These are phyloP conservation scores for Varecia variegata DNA, from an alignment of 2,797 vertebrate genomes.

Conservation along the genomic window DNA sequence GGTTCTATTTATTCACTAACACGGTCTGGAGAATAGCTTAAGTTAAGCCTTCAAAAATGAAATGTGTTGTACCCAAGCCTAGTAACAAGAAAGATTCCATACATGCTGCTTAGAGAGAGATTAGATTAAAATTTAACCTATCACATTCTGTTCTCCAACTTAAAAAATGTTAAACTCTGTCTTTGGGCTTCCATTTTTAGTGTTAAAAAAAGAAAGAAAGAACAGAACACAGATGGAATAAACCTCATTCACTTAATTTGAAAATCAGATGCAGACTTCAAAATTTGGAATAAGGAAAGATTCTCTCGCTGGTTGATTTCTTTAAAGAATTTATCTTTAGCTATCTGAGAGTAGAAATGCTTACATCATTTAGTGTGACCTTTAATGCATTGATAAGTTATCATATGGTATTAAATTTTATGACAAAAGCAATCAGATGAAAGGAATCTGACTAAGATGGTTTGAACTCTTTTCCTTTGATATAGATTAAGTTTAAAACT, in stretches of 20 bases:
- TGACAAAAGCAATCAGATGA: slow-evolving; percentile 63
- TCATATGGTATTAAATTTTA: slow-evolving; percentile 47
- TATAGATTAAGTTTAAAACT: slow-evolving; percentile 45
- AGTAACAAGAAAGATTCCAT: slow-evolving; percentile 19
- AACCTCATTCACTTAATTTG: slow-evolving; percentile 64
- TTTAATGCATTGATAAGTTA: slow-evolving; percentile 72
- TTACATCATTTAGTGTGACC: slow-evolving; percentile 67
- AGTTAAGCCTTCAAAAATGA: slow-evolving; percentile 48
- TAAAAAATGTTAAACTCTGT: slow-evolving; percentile 52
- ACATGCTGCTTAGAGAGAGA: slow-evolving; percentile 33
- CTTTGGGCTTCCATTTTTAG: slow-evolving; percentile 29
- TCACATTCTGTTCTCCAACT: slow-evolving; percentile 46
- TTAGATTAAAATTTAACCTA: slow-evolving; percentile 49
- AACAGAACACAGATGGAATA: slow-evolving; percentile 58
- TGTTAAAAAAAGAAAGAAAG: slow-evolving; percentile 57
- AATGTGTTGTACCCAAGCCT: slow-evolving; percentile 1
- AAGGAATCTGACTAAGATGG: slow-evolving; percentile 60
- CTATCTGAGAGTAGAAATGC: slow-evolving; percentile 55
- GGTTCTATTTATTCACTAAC: slow-evolving; percentile 41
- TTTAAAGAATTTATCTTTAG: slow-evolving; percentile 54
- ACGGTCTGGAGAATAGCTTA: not conserved
- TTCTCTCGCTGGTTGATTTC: slow-evolving; percentile 27
- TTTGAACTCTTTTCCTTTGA: slow-evolving; percentile 31
- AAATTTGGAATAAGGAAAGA: slow-evolving; percentile 59
- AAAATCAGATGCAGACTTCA: slow-evolving; percentile 66